phyloP scores from a whole-genome alignment of 2,113 vertebrate genomes.

The Tonatia bakeri region DNA sequence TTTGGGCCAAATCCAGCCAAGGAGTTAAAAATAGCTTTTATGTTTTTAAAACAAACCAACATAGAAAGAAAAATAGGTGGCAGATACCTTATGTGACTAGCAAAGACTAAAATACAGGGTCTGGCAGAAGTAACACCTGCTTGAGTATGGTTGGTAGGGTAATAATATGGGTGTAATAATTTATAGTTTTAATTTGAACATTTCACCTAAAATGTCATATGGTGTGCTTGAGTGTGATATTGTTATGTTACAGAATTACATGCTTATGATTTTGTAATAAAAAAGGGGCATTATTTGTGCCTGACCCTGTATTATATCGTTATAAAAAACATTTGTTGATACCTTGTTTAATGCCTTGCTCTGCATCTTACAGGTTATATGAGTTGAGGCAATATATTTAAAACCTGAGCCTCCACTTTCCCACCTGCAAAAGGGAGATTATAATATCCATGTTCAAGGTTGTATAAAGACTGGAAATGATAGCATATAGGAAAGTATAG shows the following conservation, averaged over 20 bases:
- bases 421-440: constrained; percentile 8
- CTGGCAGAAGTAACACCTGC: too few relatives aligned
- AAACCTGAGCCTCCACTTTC: not conserved
- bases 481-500: not conserved
- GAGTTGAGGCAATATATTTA: not conserved
- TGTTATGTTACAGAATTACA: too few relatives aligned
- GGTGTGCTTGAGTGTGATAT: too few relatives aligned
- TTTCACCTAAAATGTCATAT: too few relatives aligned
- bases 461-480: not conserved
- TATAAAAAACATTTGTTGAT: not conserved
- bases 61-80: constrained; percentile 7
- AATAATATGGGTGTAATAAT: too few relatives aligned
- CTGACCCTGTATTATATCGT: not conserved
- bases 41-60: not conserved
- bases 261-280: too few relatives aligned
- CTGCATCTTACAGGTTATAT: not conserved
- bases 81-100: not conserved
- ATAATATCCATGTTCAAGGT: not conserved
- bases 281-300: too few relatives aligned
- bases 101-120: constrained; percentile 23
- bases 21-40: not conserved
- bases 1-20: not conserved
- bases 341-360: not conserved
- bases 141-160: too few relatives aligned
- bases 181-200: too few relatives aligned